A percentile compares a stretch with the other conserved stretches of the same genome.
Conservation (phyloP, 2,797 vertebrate genomes). For the Pipistrellus pygmaeus region DNA sequence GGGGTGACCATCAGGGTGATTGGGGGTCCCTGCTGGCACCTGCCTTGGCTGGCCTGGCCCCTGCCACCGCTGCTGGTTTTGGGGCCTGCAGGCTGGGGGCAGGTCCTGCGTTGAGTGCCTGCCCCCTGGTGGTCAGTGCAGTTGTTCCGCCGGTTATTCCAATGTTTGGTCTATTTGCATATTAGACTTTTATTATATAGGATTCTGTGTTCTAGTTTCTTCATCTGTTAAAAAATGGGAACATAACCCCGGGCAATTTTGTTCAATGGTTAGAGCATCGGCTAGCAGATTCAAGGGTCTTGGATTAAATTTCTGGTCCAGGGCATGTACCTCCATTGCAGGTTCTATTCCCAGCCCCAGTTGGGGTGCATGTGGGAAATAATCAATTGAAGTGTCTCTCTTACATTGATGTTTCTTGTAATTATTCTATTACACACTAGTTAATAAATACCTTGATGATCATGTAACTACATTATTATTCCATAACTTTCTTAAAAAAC, state of each 20-base stretch:
- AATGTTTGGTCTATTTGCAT: too few species aligned
- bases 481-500: constrained; percentile 15
- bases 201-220: not conserved
- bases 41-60: too few species aligned
- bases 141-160: too few species aligned
- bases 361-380: not conserved
- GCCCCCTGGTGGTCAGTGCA: too few species aligned
- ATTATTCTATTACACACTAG: constrained; percentile 37
- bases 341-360: not conserved
- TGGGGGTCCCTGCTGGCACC: too few species aligned
- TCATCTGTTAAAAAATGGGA: not conserved
- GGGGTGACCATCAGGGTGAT: too few species aligned
- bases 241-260: not conserved
- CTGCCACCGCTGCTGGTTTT: too few species aligned
- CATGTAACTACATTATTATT: not conserved
- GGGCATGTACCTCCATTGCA: not conserved
- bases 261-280: not conserved
- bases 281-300: not conserved
- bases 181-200: too few species aligned
- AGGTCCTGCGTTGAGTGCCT: too few species aligned
- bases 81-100: too few species aligned
- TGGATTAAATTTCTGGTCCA: not conserved
- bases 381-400: not conserved
- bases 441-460: constrained; percentile 49
- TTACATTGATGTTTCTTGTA: not conserved